Evolutionary conservation across 2,113 vertebrate species (phyloP).

Genomic region (Hydrochoerus hydrochaeris): DNA sequence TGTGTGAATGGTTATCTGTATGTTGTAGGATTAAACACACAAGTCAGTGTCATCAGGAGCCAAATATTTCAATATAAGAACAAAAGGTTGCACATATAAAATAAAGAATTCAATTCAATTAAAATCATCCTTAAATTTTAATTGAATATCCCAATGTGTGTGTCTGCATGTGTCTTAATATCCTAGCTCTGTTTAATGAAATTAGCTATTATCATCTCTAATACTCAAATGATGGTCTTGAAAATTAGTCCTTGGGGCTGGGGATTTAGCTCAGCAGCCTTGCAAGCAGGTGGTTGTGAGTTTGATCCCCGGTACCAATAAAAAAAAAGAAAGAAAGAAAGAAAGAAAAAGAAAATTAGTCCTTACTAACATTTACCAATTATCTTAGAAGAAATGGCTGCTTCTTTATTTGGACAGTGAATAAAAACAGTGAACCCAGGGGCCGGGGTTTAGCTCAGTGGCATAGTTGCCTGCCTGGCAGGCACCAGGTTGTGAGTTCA

Average conservation of each 20-base stretch:
- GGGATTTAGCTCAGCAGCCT: too few species aligned
- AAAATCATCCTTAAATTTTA: not conserved
- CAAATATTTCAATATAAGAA: not conserved
- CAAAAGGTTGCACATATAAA: not conserved
- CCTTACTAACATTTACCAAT: not conserved
- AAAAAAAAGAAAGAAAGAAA: too few species aligned
- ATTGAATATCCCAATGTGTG: not conserved
- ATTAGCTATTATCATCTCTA: not conserved
- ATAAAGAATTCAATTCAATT: not conserved
- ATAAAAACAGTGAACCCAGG: not conserved
- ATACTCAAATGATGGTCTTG: not conserved
- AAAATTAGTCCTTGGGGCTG: conserved; percentile 19
- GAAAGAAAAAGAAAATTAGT: conserved; percentile 26
- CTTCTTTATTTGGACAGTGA: not conserved
- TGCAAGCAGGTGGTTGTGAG: too few species aligned
- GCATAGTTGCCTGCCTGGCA: too few species aligned
- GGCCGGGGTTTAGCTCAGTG: too few species aligned
- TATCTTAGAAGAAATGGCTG: not conserved
- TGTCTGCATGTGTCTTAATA: not conserved
- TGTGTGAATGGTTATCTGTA: not conserved
- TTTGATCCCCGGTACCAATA: too few species aligned
- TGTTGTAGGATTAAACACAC: not conserved
- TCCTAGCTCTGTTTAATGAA: conserved; percentile 3
- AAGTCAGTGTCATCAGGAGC: not conserved
- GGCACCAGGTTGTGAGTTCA: too few species aligned